These are phyloP conservation scores for Actinia equina DNA, from an alignment of 64 coral and sea anemone species.

Conservation along the genomic window DNA sequence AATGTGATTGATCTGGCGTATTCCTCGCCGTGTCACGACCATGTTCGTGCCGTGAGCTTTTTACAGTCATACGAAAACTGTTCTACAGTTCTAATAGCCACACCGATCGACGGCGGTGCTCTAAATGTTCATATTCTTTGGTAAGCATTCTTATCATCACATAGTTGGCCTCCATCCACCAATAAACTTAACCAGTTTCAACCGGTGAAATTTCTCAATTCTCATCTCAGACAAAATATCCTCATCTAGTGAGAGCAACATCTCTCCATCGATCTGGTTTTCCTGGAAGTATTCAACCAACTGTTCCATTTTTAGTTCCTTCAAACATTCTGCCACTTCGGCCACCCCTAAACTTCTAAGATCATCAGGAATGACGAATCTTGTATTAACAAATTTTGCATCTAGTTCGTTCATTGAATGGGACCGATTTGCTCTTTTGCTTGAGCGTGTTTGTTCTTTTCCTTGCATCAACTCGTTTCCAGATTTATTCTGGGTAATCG, in stretches of 20 bases:
- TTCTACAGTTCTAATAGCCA: no score
- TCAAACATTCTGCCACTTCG: conserved; percentile 65
- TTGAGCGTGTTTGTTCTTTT: neutral
- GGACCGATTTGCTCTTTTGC: neutral
- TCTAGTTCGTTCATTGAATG: neutral
- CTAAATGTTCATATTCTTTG: neutral
- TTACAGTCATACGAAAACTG: no score
- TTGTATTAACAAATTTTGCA: neutral
- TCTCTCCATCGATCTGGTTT: conserved; percentile 72
- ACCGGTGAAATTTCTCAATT: conserved; percentile 67
- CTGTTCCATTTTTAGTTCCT: conserved; percentile 37
- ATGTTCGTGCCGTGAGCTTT: no score
- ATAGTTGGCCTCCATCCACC: conserved; percentile 72
- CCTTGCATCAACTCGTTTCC: neutral
- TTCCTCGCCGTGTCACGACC: no score
- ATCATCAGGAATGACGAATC: conserved; percentile 35
- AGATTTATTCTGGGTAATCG: neutral
- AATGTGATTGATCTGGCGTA: no score
- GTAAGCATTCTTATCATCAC: neutral
- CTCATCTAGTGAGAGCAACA: conserved; percentile 67
- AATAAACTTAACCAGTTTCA: conserved; percentile 72
- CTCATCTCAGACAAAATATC: conserved; percentile 59
- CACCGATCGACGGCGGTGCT: no score
- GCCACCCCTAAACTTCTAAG: conserved; percentile 17
- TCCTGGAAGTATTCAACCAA: conserved; percentile 56